Base-by-base conservation (phyloP, 2,797 vertebrate species). In the Aotus griseimembra region DNA sequence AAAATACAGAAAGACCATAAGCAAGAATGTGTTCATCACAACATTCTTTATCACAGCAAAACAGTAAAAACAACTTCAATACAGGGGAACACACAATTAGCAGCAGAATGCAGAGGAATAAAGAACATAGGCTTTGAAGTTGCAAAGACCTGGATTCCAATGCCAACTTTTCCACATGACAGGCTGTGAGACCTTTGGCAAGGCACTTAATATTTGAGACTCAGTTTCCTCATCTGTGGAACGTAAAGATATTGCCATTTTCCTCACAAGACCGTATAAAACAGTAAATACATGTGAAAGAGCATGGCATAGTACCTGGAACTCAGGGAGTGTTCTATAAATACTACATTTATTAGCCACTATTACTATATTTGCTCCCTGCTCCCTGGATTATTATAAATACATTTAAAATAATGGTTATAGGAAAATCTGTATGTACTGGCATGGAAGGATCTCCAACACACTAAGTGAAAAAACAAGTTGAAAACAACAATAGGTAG, bases 351-450 rank as follows among this genome's bases (percentile, higher is more conserved):
- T 72, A 93, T 9, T 94, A 46, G 75, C n/a, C 67, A 77, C 50
- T 92, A 22, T 82, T 92, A 77, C 22, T 84, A 88, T 24, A 55
- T 55, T 88, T 17, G 88, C 73, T 94, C 58, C 75, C 91, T 70
- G 48, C 73, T 94, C 58, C 79, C 91, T 80, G 48, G 73, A 96
- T 79, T 82, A 96, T n/a, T 72, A 92, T n/a, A 73, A 26, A 88
- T 14, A 70, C 10, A 84, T 87, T 86, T 83, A 76, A 95, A 93
- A 61, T 92, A 92, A 84, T 1, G 3, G 44, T 67, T 96, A 93
- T 8, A 94, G 77, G 70, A 93, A 97, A 96, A 90, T 81, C 72
- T 75, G 22, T 52, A 57, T 28, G 20, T 20, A 88, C 15, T 81
- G 15, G 36, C 46, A 76, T 57, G 30, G 17, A 93, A 81, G 67